These are phyloP conservation scores for Drosophila diplacantha DNA, from an alignment of 2,888 invertebrate species.

Conservation along the genomic window DNA sequence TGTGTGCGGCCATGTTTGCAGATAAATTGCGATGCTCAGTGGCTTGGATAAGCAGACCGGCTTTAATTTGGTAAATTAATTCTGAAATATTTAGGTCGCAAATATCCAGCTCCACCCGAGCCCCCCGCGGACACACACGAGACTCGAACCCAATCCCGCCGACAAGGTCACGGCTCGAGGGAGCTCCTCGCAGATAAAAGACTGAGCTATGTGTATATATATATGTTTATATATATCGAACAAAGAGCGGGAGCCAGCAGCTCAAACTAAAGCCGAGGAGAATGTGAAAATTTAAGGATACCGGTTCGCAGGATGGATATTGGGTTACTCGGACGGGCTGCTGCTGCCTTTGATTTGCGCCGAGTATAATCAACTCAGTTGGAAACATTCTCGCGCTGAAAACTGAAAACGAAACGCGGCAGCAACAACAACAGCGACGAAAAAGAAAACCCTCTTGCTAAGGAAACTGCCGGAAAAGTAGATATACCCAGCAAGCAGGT, in stretches of 20 bases:
- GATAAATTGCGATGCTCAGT: conserved; percentile 65
- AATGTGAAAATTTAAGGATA: conserved; percentile 46
- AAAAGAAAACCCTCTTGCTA: conserved; percentile 18
- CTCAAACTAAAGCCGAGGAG: conserved; percentile 28
- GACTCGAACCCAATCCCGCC: conserved; percentile 7
- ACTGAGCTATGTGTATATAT: conserved; percentile 18
- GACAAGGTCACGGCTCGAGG: conserved; percentile 33
- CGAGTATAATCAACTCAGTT: conserved; percentile 64
- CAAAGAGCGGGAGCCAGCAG: conserved; percentile 12
- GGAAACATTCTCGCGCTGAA: conserved; percentile 53
- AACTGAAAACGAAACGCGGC: conserved; percentile 26
- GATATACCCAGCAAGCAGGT: conserved; percentile 16
- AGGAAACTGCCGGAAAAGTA: conserved; percentile 18
- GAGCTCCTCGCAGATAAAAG: conserved; percentile 31
- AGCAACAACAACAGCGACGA: neutral
- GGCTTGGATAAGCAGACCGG: conserved; percentile 66
- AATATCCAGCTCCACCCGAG: conserved; percentile 28
- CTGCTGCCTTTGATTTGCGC: conserved; percentile 59
- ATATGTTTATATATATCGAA: conserved; percentile 19
- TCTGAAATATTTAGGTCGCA: conserved; percentile 65
- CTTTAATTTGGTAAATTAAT: conserved; percentile 71
- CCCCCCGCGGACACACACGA: conserved; percentile 18
- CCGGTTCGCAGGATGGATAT: conserved; percentile 10
- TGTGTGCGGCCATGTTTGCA: conserved; percentile 49
- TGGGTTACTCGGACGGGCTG: conserved; percentile 2